Evolutionary conservation across 2,797 vertebrate genomes (phyloP).

Genomic region (Lophura swinhoii): DNA sequence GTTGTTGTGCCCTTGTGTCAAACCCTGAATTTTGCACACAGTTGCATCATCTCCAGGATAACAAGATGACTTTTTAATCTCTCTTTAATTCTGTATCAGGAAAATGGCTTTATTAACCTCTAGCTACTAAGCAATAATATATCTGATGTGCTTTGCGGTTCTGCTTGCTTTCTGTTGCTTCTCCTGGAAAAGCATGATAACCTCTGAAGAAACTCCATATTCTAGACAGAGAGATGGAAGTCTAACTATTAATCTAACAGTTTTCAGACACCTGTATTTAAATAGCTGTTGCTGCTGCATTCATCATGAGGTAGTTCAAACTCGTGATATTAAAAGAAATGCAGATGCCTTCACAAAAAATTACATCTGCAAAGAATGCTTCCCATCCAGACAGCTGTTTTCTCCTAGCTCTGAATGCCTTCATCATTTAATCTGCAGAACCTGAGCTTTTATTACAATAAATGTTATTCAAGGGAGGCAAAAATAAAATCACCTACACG

Average conservation of each 20-base stretch:
- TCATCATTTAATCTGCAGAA: not conserved
- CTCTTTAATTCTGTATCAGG: constrained; percentile 19
- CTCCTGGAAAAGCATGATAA: constrained; percentile 20
- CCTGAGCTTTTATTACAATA: not conserved
- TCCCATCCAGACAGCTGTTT: not conserved
- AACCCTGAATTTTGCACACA: not conserved
- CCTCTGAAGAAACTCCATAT: not conserved
- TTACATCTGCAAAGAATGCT: not conserved
- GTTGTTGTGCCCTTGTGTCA: not conserved
- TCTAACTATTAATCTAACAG: not conserved
- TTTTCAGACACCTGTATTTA: not conserved
- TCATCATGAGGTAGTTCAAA: not conserved
- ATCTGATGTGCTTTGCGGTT: constrained; percentile 11
- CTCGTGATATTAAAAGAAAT: not conserved
- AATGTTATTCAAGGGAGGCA: not conserved
- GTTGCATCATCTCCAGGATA: not conserved
- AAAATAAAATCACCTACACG: not conserved
- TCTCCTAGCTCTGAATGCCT: not conserved
- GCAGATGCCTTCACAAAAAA: not conserved
- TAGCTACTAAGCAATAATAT: constrained; percentile 25
- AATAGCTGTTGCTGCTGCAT: not conserved
- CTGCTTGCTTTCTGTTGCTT: constrained; percentile 20
- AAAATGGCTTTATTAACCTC: constrained; percentile 43
- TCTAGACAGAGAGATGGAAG: not conserved
- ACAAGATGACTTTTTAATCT: constrained; percentile 17